Base-by-base conservation (phyloP, 2,888 invertebrate genomes). In the Hipparchia semele region DNA sequence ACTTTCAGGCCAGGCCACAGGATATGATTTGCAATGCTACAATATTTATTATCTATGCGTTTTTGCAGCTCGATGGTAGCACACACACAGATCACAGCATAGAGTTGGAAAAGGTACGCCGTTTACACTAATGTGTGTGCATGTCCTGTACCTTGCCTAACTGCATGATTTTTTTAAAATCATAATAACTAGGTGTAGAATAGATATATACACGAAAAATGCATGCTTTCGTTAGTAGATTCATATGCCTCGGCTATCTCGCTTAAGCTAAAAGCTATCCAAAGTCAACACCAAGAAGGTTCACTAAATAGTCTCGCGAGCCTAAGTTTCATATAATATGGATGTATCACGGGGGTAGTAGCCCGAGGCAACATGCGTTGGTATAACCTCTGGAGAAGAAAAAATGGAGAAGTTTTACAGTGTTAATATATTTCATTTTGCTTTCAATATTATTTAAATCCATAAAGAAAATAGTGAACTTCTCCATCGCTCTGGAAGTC, bases 41-140 rank as follows among this genome's bases (percentile, higher is more conserved):
- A 84, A 83, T 86, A 87, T 88, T 87, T 85, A 78, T 88, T 68
- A 87, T 92, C 85, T 92, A 92, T 92, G 90, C 93, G 84, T 93
- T 93, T 94, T 94, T 94, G 90, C 94, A 94, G 94, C 94, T 90
- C 94, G 91, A 90, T 93, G 94, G 87, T 92, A 92, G 87, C 89
- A 89, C 92, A 90, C 93, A 92, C 90, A 87, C 91, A 83, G 90
- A 90, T 88, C 92, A 89, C 93, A 89, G 86, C 94, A 90, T 94
- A 93, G 94, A 94, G 90, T 90, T 94, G 92, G 94, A 94, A 92
- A 94, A 94, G 94, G 94, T 94, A 94, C 93, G 92, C 91, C 84
- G 82, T 86, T 86, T 90, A 89, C 87, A 87, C 86, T 91, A 89
- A 90, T 87, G 73, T 68, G 87, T 75, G 85, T 88, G 90, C 90